Conservation (phyloP, 2,888 invertebrate genomes). For the Calephelis perditalis region DNA sequence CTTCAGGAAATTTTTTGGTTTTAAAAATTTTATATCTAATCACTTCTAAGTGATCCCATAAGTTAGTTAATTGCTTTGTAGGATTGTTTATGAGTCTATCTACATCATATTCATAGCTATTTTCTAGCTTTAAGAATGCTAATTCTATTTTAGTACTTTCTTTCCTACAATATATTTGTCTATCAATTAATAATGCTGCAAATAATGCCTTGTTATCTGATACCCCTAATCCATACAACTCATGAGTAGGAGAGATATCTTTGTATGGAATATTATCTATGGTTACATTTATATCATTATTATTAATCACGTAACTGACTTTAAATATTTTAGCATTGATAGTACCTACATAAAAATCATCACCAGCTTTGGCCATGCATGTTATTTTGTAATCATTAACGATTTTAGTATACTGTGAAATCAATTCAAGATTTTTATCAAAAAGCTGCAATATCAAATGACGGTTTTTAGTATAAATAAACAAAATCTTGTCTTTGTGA, state of each 20-base stretch:
- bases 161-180: constrained; percentile 47
- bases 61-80: constrained; percentile 41
- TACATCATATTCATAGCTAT: constrained; percentile 29
- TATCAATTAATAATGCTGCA: constrained; percentile 41
- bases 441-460: constrained; percentile 50
- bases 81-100: constrained; percentile 47
- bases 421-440: constrained; percentile 39
- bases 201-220: constrained; percentile 46
- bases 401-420: constrained; percentile 45
- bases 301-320: constrained; percentile 34
- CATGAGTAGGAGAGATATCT: constrained; percentile 41
- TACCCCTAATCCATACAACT: constrained; percentile 43
- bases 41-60: constrained; percentile 57
- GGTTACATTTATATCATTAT: constrained; percentile 34
- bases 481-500: constrained; percentile 39
- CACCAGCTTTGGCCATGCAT: constrained; percentile 36
- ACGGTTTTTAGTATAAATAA: constrained; percentile 56
- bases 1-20: constrained; percentile 41
- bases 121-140: constrained; percentile 39
- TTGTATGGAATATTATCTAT: constrained; percentile 38
- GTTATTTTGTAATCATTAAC: constrained; percentile 57
- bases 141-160: constrained; percentile 42
- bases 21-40: constrained; percentile 51
- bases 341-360: constrained; percentile 43
- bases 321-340: constrained; percentile 48